These are phyloP conservation scores for Heptranchias perlo DNA, from an alignment of 2,113 vertebrate genomes.

Conservation along the genomic window DNA sequence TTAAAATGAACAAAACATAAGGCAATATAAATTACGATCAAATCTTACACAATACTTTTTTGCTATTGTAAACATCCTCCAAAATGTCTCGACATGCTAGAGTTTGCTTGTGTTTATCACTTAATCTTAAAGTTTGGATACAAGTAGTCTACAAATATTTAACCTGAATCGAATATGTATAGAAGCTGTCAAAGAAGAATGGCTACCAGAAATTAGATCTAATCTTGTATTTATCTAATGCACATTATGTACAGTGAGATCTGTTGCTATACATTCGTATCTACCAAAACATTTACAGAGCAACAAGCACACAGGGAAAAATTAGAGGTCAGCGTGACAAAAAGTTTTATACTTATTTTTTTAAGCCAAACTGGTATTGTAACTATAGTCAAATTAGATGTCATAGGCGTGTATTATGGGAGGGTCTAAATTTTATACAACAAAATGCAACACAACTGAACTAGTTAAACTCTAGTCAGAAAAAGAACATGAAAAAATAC, in stretches of 20 bases:
- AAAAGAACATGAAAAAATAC: not conserved
- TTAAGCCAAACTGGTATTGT: not conserved
- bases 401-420: not conserved
- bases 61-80: not conserved
- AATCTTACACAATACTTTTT: not conserved
- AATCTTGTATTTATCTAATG: not conserved
- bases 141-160: not conserved
- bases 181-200: not conserved
- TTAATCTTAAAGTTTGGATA: not conserved
- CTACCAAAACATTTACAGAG: not conserved
- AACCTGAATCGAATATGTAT: not conserved
- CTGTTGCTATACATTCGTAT: not conserved
- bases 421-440: not conserved
- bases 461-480: not conserved
- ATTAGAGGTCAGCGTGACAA: not conserved
- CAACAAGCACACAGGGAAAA: not conserved
- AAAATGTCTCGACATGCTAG: not conserved
- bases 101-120: not conserved
- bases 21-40: not conserved
- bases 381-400: not conserved
- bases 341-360: not conserved
- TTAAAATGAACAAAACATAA: not conserved
- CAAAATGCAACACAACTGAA: not conserved
- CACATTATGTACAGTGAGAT: not conserved
- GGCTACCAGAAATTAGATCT: not conserved